phyloP scores from a whole-genome alignment of 2,797 vertebrate species.

The Brachyalestes nurse region DNA sequence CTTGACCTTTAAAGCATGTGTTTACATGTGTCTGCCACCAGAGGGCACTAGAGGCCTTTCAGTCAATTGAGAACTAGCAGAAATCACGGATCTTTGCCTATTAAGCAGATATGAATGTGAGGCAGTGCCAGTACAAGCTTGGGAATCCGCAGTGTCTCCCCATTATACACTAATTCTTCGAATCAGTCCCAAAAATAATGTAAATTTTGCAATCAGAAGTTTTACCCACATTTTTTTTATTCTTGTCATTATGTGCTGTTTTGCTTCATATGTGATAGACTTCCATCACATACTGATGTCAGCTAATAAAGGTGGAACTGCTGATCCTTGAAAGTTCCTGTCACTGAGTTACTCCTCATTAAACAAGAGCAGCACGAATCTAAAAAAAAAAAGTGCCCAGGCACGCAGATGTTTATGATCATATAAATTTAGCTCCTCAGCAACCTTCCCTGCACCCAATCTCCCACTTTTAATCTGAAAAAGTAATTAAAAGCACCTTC shows the following conservation, averaged over 20 bases:
- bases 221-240: neutral
- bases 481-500: slow-evolving; percentile 77
- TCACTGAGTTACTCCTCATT: slow-evolving; percentile 31
- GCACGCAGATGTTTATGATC: slow-evolving; percentile 71
- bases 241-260: neutral
- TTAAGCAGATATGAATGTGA: neutral
- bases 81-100: neutral
- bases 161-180: too few species aligned
- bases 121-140: neutral
- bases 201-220: neutral
- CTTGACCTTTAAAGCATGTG: neutral
- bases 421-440: slow-evolving; percentile 66
- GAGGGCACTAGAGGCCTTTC: slow-evolving; percentile 70
- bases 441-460: slow-evolving; percentile 62
- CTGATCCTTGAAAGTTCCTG: neutral
- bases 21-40: slow-evolving; percentile 63
- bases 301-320: slow-evolving; percentile 38
- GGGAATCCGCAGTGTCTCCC: neutral
- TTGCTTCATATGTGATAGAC: slow-evolving; percentile 16
- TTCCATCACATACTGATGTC: neutral
- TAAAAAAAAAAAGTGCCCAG: slow-evolving; percentile 42
- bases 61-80: neutral
- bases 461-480: slow-evolving; percentile 75
- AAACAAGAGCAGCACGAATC: neutral
- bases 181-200: neutral